phyloP scores from a whole-genome alignment of 2,113 vertebrate species.

The Gymnocephalus cernua region DNA sequence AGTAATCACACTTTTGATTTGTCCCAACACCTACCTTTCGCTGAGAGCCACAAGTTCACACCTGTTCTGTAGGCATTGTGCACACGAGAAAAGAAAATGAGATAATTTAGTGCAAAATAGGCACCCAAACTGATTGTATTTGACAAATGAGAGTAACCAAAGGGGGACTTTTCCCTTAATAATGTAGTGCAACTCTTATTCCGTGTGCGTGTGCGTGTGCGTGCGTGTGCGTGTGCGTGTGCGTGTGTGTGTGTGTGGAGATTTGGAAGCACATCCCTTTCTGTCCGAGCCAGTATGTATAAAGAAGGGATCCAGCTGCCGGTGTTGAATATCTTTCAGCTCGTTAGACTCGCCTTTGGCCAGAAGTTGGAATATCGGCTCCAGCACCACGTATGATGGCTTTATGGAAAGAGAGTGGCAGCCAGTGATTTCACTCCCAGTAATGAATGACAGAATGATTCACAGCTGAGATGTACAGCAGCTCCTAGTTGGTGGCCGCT shows the following conservation, averaged over 20 bases:
- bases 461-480: slow-evolving; percentile 43
- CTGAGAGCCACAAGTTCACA: slow-evolving; percentile 27
- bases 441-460: slow-evolving; percentile 42
- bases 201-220: background rate
- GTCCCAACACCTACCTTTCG: background rate
- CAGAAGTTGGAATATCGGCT: slow-evolving; percentile 34
- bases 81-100: background rate
- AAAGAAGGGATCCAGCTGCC: slow-evolving; percentile 42
- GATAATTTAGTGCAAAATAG: background rate
- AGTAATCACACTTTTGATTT: slow-evolving; percentile 30
- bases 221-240: background rate
- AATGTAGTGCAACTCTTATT: background rate
- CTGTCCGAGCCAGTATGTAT: background rate
- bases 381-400: slow-evolving; percentile 32
- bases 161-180: background rate
- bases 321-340: slow-evolving; percentile 46
- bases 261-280: slow-evolving; percentile 37
- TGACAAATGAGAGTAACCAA: slow-evolving; percentile 14
- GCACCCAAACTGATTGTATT: background rate
- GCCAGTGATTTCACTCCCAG: slow-evolving; percentile 43
- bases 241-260: background rate
- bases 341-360: slow-evolving; percentile 51
- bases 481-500: slow-evolving; percentile 34
- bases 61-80: slow-evolving; percentile 9
- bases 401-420: slow-evolving; percentile 24